Evolutionary conservation across 1,140 invertebrate species (phyloP).

Genomic region (Parasteatoda tepidariorum): DNA sequence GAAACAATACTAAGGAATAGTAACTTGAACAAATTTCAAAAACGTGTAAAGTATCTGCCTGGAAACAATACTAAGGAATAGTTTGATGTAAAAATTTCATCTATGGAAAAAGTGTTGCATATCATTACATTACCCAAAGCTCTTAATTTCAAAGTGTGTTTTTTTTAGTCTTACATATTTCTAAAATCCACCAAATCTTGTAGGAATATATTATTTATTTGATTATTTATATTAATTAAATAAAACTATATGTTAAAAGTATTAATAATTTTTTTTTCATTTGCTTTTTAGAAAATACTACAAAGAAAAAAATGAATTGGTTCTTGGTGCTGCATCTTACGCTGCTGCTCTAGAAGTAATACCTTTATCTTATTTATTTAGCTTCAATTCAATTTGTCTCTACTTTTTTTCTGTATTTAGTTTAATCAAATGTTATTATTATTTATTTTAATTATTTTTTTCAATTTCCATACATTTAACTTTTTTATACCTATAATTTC

Average conservation of each 20-base stretch:
- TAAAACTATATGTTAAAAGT: not conserved
- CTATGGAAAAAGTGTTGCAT: no score
- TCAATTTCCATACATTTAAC: not conserved
- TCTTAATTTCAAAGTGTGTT: no score
- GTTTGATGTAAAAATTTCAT: no score
- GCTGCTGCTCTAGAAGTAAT: constrained; percentile 70
- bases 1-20: no score
- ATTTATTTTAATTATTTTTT: not conserved
- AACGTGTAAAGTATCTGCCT: no score
- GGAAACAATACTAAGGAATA: no score
- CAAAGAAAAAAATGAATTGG: constrained; percentile 70
- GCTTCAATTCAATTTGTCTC: not conserved
- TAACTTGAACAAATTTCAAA: no score
- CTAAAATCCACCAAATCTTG: no score
- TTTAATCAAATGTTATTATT: not conserved
- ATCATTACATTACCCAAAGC: no score
- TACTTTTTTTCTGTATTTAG: not conserved
- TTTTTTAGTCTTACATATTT: not conserved
- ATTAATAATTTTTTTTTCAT: not conserved
- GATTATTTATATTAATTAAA: not conserved
- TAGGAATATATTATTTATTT: no score
- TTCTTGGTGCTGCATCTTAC: constrained; percentile 73
- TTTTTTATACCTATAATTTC: no score
- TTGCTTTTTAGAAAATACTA: constrained; percentile 71
- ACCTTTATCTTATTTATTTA: constrained; percentile 7